Evolutionary conservation across 2,113 vertebrate species (phyloP).

Genomic region (Pleuronectes platessa): DNA sequence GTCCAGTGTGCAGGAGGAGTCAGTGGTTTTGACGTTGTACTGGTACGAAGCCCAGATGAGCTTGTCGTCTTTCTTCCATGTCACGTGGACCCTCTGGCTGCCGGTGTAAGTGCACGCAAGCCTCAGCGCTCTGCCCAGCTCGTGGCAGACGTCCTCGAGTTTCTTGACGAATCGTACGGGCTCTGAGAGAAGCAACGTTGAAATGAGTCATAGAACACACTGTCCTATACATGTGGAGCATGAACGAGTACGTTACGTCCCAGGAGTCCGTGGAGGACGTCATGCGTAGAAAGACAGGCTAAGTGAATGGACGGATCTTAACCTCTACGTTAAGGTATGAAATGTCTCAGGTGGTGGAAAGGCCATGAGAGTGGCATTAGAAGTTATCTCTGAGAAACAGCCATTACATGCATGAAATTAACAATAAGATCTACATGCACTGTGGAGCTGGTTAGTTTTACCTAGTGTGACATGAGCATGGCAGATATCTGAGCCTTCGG

Average conservation of each 20-base stretch:
- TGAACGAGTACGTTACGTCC: not conserved
- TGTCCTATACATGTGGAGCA: not conserved
- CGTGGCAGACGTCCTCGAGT: slow-evolving; percentile 75
- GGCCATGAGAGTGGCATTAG: no score
- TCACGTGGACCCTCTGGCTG: slow-evolving; percentile 84
- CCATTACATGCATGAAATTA: no score
- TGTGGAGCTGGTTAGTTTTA: slow-evolving; percentile 29
- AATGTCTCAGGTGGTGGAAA: not conserved
- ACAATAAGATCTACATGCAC: no score
- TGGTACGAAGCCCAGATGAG: slow-evolving; percentile 82
- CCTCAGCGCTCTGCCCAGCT: slow-evolving; percentile 34
- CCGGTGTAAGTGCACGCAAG: slow-evolving; percentile 72
- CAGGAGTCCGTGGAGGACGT: not conserved
- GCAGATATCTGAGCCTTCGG: slow-evolving; percentile 67
- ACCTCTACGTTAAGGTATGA: not conserved
- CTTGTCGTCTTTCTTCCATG: slow-evolving; percentile 88
- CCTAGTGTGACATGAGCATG: slow-evolving; percentile 85
- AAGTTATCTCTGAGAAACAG: not conserved
- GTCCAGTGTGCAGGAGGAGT: slow-evolving; percentile 84
- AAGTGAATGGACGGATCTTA: not conserved
- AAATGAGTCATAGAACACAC: not conserved
- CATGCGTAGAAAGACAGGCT: not conserved
- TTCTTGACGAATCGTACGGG: slow-evolving; percentile 49
- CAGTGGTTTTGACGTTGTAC: slow-evolving; percentile 71
- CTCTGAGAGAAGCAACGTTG: slow-evolving; percentile 47